Evolutionary conservation across 2,113 vertebrate species (phyloP).

Genomic region (Rhinichthys klamathensis): DNA sequence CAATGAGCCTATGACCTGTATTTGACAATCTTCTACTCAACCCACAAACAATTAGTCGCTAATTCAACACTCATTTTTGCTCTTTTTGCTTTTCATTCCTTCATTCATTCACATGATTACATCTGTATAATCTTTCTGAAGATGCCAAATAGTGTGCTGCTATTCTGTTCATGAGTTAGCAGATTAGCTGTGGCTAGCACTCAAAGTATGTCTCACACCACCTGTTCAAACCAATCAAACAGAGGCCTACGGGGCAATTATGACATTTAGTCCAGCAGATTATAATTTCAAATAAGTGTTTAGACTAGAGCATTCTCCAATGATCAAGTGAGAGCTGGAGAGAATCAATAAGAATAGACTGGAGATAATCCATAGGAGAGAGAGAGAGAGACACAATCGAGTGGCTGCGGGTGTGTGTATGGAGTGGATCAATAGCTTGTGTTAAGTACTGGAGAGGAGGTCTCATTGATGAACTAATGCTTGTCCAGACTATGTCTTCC

Average conservation of each 20-base stretch:
- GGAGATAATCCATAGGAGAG: conserved; percentile 84
- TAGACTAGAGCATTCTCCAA: conserved; percentile 72
- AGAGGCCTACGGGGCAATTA: conserved; percentile 78
- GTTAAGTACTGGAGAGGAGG: conserved; percentile 80
- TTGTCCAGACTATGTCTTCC: conserved; percentile 67
- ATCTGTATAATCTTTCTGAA: not conserved
- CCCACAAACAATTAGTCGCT: not conserved
- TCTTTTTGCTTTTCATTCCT: not conserved
- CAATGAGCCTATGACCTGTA: conserved; percentile 74
- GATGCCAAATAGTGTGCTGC: conserved; percentile 41
- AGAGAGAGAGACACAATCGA: conserved; percentile 72
- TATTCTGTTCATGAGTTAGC: conserved; percentile 58
- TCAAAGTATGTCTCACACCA: conserved; percentile 72
- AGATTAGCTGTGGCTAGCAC: conserved; percentile 56
- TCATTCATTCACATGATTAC: not conserved
- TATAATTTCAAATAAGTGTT: conserved; percentile 85
- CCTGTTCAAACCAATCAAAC: conserved; percentile 73
- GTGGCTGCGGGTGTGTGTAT: conserved; percentile 59
- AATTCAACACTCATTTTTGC: not conserved
- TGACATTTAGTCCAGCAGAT: conserved; percentile 82
- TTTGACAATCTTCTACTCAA: conserved; percentile 47
- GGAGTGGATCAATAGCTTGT: conserved; percentile 76
- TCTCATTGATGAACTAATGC: conserved; percentile 80
- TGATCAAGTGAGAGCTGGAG: conserved; percentile 65
- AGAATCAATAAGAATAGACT: conserved; percentile 79